A percentile compares a stretch with the other conserved stretches of the same genome.
Conservation (phyloP, 2,797 vertebrate genomes). For the Phalloptychus januarius region DNA sequence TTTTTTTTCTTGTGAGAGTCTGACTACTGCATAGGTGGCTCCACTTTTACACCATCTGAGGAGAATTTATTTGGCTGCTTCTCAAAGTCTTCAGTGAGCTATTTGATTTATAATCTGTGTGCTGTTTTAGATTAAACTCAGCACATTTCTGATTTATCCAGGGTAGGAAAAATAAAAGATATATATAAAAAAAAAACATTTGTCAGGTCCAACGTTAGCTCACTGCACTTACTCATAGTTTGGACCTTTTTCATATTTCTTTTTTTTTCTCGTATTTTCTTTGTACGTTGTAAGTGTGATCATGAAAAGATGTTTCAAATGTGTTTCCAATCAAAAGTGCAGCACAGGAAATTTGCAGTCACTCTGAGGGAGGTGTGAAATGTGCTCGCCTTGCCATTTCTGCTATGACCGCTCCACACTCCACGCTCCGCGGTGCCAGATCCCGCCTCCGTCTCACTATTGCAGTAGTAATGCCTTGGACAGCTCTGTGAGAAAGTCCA, state of each 20-base stretch:
- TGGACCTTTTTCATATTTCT: constrained; percentile 52
- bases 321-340: constrained; percentile 77
- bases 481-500: constrained; percentile 69
- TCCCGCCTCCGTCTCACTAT: constrained; percentile 69
- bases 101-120: constrained; percentile 55
- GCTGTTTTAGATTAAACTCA: constrained; percentile 52
- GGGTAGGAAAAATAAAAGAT: constrained; percentile 60
- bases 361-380: constrained; percentile 82
- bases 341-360: constrained; percentile 83
- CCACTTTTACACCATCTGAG: constrained; percentile 33
- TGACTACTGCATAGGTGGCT: constrained; percentile 32
- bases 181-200: constrained; percentile 39
- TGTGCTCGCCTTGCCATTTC: constrained; percentile 79
- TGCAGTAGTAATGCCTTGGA: constrained; percentile 75
- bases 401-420: constrained; percentile 75
- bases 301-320: constrained; percentile 79
- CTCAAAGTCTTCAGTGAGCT: constrained; percentile 26
- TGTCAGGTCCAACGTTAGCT: constrained; percentile 66
- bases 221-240: constrained; percentile 69
- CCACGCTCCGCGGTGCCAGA: constrained; percentile 69
- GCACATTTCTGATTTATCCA: constrained; percentile 67
- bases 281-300: constrained; percentile 70
- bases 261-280: constrained; percentile 43
- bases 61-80: constrained; percentile 40
- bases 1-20: constrained; percentile 28